A percentile compares a stretch with the other conserved stretches of the same genome.
Conservation (phyloP, 2,888 invertebrate species). For the Callinectes sapidus region DNA sequence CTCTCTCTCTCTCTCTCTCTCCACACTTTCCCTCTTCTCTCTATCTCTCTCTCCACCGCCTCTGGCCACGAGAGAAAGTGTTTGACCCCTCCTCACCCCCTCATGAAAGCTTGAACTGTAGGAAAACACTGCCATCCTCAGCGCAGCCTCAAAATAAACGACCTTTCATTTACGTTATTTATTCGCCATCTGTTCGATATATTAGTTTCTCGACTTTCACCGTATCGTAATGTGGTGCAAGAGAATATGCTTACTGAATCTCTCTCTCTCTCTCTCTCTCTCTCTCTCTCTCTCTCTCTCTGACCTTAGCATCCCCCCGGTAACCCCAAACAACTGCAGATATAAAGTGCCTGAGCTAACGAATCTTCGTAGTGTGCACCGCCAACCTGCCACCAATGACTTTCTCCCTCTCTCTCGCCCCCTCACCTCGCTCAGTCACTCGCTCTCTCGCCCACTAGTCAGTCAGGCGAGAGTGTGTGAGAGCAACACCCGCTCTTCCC, state of each 20-base stretch:
- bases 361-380: not conserved
- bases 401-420: not conserved
- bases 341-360: not conserved
- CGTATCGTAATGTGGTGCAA: not conserved
- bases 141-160: not conserved
- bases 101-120: not conserved
- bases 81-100: not conserved
- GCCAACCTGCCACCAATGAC: not conserved
- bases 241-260: not conserved
- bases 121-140: not conserved
- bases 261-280: not conserved
- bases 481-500: not conserved
- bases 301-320: not conserved
- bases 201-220: not conserved
- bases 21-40: constrained; percentile 11
- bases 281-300: constrained; percentile 6
- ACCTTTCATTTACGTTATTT: not conserved
- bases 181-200: not conserved
- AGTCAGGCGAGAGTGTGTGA: not conserved
- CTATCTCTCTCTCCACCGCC: constrained; percentile 38
- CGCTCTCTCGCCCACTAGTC: constrained; percentile 1
- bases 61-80: not conserved
- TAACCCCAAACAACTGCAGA: not conserved
- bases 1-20: constrained; percentile 5
- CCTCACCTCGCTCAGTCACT: not conserved